Base-by-base conservation (phyloP, 1,140 invertebrate genomes). In the Scaptomyza hsui region DNA sequence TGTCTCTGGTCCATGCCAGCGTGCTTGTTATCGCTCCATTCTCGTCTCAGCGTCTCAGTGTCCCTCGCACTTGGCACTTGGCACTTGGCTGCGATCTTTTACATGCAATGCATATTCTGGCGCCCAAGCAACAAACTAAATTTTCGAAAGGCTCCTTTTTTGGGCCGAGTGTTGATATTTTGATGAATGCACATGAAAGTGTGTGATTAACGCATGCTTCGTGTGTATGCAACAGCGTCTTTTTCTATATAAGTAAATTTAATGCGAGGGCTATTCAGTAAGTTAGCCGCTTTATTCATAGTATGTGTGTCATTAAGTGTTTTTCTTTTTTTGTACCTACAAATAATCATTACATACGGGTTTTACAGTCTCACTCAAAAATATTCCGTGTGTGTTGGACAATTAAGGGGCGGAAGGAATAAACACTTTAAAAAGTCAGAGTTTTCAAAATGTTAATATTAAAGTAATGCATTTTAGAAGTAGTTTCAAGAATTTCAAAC, bases 111-210 rank as follows among this genome's bases (percentile, higher is more conserved):
- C 72, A 80, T 79, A 80, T 79, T 75, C 63, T 72, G 70, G 56
- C 49, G 47, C 29, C 68, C 57, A 62, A 72, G 32, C 39, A 44
- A 32, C 48, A 29, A 62, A 49, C 65, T n/a, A 61, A 60, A 72
- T 83, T 88, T 70, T 75, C 47, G 81, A 80, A 81, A 81, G 70
- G 63, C 78, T 81, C 65, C 81, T 86, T 81, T 70, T 86, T 82
- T 72, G 82, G 76, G 32, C 12, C n/a, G 56, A 52, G 73, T 71
- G 81, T 51, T 85, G 81, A 86, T 73, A 55, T 65, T 86, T 77
- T 80, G 80, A 85, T 85, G 82, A 77, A 85, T 85, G 72, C 39
- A 18, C 72, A 67, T 24, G 49, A 65, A 79, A 59, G 65, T 67
- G 19, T 32, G 55, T 39, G 37, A 67, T 64, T 67, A 59, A 19